Evolutionary conservation across 2,888 invertebrate species (phyloP), one percentile per base, ranked within the genome.

Genomic region (Terebella lapidaria): DNA sequence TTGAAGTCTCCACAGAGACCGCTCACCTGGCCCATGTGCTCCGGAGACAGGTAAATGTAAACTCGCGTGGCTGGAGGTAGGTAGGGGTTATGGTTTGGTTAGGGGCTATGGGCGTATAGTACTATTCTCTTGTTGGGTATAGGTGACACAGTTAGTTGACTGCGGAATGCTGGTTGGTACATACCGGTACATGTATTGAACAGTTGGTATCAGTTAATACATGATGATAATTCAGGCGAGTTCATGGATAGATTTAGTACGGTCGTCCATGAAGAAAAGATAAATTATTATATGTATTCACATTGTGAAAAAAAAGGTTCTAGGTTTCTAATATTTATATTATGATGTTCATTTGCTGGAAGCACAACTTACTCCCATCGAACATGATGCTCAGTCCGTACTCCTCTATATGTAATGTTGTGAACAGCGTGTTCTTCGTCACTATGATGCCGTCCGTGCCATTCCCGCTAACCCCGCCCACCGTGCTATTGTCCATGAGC

Each of bases 1-100:
- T 94, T 92, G 82, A 89, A 94, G 79, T 94, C 92, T 1, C 94
- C 94, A 75, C 94, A 94, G 1, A 94, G 84, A 58, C 94, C 94
- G 79, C 86, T 87, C 15, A 88, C 84, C 84, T 87, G 74, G 18
- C 59, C 61, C 29, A 30, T 54, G 56, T 64, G 62, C 24, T 57
- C 52, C 18, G 61, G 56, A 1, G 64, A 35, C 15, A 91, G 82
- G 73, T 87, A 88, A 5, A 94, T 85, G 75, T 92, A 90, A 25
- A 92, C 87, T 57, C 92, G 83, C 22, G 92, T 90, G 18, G 88
- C 90, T 90, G 89, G 35, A 10, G 35, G 35, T 15, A 18, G 35
- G 35, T 10, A 35, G 35, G 18, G 18, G n/a, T n/a, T n/a, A n/a
- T n/a, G n/a, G n/a, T n/a, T n/a, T n/a, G n/a, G n/a, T n/a, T n/a